Conservation (phyloP, 2,888 invertebrate genomes). For the Catocala nupta region DNA sequence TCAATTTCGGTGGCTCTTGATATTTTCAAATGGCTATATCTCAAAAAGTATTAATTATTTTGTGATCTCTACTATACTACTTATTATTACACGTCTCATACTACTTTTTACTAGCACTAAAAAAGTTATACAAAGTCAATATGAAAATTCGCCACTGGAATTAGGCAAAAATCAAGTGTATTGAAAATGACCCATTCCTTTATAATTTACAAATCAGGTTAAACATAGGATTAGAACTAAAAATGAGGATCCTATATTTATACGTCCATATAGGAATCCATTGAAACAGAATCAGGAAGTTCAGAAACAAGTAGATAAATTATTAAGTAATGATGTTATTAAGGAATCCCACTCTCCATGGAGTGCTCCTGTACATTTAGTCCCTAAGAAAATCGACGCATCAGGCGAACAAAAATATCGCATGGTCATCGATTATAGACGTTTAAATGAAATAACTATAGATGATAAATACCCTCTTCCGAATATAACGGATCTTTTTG, state of each 20-base stretch:
- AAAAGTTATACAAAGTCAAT: too few relatives aligned
- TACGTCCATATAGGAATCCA: conserved; percentile 9
- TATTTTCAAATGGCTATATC: too few relatives aligned
- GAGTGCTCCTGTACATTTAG: conserved; percentile 58
- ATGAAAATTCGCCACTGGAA: too few relatives aligned
- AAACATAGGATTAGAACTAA: conserved; percentile 14
- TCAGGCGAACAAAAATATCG: conserved; percentile 53
- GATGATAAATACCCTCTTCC: conserved; percentile 37
- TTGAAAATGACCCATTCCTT: too few relatives aligned
- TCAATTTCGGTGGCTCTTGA: too few relatives aligned
- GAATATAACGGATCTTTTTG: conserved; percentile 8
- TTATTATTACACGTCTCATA: too few relatives aligned
- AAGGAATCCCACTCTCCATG: conserved; percentile 57
- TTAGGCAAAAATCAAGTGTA: too few relatives aligned
- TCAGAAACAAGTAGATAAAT: conserved; percentile 43
- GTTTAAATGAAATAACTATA: conserved; percentile 52
- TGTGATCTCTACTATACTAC: too few relatives aligned
- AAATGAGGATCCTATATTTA: conserved; percentile 10
- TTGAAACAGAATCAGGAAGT: conserved; percentile 30
- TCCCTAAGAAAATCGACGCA: conserved; percentile 62
- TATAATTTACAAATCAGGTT: conserved; percentile 34
- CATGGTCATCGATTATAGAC: conserved; percentile 25
- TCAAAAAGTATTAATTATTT: too few relatives aligned
- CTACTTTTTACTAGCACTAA: too few relatives aligned
- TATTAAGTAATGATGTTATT: conserved; percentile 48